Conservation (phyloP, 2,113 vertebrate species). For the Sitta europaea region DNA sequence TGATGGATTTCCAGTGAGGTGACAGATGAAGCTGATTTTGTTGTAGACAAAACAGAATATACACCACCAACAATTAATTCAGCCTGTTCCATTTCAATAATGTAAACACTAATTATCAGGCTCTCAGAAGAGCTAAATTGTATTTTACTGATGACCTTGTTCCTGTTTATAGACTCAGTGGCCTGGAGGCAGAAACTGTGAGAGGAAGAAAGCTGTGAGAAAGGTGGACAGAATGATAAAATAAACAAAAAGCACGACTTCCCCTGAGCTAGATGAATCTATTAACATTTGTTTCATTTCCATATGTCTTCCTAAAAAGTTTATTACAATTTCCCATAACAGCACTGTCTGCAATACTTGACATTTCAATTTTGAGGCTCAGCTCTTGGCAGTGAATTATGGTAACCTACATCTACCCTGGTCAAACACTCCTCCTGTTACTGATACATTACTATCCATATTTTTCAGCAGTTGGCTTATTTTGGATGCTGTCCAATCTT, state of each 20-base stretch:
- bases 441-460: not conserved
- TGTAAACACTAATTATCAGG: constrained; percentile 16
- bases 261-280: constrained; percentile 12
- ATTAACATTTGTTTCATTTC: constrained; percentile 59
- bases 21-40: not conserved
- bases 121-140: constrained; percentile 23
- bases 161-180: not conserved
- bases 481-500: constrained; percentile 9
- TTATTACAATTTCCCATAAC: not conserved
- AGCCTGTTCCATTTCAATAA: not conserved
- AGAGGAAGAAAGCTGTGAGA: not conserved
- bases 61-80: not conserved
- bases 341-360: not conserved
- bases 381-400: not conserved
- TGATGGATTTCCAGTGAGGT: not conserved
- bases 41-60: not conserved
- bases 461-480: not conserved
- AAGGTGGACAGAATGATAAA: not conserved
- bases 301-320: constrained; percentile 17
- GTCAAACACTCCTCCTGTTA: not conserved
- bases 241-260: not conserved
- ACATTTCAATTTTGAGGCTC: constrained; percentile 26
- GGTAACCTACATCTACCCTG: not conserved
- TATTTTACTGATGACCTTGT: constrained; percentile 30
- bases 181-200: not conserved